phyloP scores from a whole-genome alignment of 1,140 invertebrate species.

The Pantala flavescens region DNA sequence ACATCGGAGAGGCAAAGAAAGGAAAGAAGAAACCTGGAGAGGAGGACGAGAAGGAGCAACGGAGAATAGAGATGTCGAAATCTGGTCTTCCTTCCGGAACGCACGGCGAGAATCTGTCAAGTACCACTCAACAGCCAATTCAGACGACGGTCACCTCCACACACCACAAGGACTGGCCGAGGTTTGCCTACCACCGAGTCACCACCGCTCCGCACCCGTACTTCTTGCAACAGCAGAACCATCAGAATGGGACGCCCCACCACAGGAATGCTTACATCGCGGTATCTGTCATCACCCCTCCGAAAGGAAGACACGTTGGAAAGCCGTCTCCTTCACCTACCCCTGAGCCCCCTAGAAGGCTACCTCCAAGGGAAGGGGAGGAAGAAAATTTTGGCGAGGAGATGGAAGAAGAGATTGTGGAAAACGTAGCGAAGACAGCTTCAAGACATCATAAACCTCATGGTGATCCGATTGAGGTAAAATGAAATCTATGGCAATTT shows the following conservation, averaged over 20 bases:
- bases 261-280: slow-evolving; percentile 21
- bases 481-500: too few relatives aligned
- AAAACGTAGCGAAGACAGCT: background rate
- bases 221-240: background rate
- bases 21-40: background rate
- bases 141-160: background rate
- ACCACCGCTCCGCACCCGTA: slow-evolving; percentile 18
- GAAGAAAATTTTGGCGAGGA: background rate
- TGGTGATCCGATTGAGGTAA: background rate
- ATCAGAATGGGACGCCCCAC: background rate
- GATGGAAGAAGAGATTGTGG: background rate
- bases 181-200: slow-evolving; percentile 22
- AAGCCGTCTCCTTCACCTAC: background rate
- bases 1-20: background rate
- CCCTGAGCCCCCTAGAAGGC: background rate
- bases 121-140: background rate
- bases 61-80: background rate
- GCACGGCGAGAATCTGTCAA: background rate
- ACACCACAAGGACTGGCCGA: slow-evolving; percentile 19
- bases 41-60: background rate
- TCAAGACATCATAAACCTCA: background rate
- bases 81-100: background rate
- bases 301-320: background rate
- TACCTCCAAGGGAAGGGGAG: background rate
- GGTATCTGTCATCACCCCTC: slow-evolving; percentile 17